Percentiles rank a stretch among this genome's conserved stretches.
phyloP scores from a whole-genome alignment of 1,140 invertebrate genomes.

The Leptopilina boulardi region DNA sequence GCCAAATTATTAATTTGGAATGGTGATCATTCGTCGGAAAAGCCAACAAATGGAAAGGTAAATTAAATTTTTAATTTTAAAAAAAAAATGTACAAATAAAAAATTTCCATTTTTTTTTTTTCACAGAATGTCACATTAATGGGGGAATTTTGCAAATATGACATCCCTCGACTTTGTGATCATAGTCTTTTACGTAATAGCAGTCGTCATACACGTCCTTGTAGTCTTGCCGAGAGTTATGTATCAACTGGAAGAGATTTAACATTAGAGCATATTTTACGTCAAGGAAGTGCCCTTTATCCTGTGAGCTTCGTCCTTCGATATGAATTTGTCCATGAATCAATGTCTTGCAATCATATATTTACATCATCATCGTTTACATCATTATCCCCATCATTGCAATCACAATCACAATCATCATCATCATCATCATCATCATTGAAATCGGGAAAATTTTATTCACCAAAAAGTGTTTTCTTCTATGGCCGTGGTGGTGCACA shows the following conservation, averaged over 20 bases:
- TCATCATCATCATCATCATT: conserved; percentile 53
- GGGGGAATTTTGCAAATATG: conserved; percentile 86
- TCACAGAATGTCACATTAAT: conserved; percentile 79
- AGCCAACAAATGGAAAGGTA: conserved; percentile 61
- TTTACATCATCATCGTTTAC: conserved; percentile 72
- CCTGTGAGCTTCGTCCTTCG: conserved; percentile 85
- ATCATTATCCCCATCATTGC: conserved; percentile 48
- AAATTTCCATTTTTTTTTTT: neutral
- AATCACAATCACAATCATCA: conserved; percentile 59
- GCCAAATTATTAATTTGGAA: conserved; percentile 86
- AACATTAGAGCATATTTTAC: conserved; percentile 84
- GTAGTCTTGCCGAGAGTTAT: conserved; percentile 86
- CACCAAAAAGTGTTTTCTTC: conserved; percentile 87
- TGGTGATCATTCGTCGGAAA: conserved; percentile 72
- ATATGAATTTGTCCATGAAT: conserved; percentile 85
- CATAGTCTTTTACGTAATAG: conserved; percentile 85
- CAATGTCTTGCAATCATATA: conserved; percentile 79
- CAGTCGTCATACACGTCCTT: conserved; percentile 84
- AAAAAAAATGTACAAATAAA: no score
- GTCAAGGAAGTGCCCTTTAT: conserved; percentile 86
- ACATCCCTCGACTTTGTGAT: conserved; percentile 84
- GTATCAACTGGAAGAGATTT: conserved; percentile 83
- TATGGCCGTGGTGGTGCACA: conserved; percentile 87
- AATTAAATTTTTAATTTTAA: neutral
- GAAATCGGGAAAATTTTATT: conserved; percentile 81